Percentiles rank a stretch among this genome's conserved stretches.
Conservation (phyloP, 2,888 invertebrate species). For the Creontiades dilutus region DNA sequence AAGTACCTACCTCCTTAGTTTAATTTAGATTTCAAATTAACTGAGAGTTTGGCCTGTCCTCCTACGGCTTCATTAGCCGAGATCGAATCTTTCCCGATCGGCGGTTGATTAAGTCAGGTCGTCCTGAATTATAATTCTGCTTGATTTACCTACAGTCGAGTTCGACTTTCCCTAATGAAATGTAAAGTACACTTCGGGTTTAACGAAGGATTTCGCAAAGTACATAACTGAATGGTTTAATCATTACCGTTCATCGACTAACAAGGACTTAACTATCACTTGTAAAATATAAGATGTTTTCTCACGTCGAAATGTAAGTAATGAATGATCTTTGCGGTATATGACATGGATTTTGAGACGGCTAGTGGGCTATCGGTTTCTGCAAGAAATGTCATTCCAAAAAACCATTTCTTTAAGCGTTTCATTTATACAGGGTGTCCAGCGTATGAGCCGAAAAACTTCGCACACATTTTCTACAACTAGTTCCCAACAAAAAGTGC, state of each 20-base stretch:
- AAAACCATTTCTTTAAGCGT: too few relatives aligned
- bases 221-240: not conserved
- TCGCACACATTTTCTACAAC: too few relatives aligned
- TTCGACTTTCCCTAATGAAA: constrained; percentile 7
- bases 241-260: not conserved
- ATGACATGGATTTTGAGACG: too few relatives aligned
- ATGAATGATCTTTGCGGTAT: too few relatives aligned
- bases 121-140: constrained; percentile 20
- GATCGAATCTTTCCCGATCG: constrained; percentile 16
- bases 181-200: not conserved
- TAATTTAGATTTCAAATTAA: constrained; percentile 14
- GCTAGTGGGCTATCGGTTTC: too few relatives aligned
- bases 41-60: constrained; percentile 1
- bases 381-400: too few relatives aligned
- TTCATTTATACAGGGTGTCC: too few relatives aligned
- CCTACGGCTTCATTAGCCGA: constrained; percentile 25
- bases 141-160: constrained; percentile 9
- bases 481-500: too few relatives aligned
- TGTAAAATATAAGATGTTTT: too few relatives aligned
- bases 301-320: too few relatives aligned
- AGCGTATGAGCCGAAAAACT: too few relatives aligned
- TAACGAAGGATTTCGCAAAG: constrained; percentile 10
- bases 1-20: not conserved
- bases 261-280: too few relatives aligned
- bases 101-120: constrained; percentile 6